phyloP scores from a whole-genome alignment of 2,888 invertebrate genomes.

The Rhagium mordax region DNA sequence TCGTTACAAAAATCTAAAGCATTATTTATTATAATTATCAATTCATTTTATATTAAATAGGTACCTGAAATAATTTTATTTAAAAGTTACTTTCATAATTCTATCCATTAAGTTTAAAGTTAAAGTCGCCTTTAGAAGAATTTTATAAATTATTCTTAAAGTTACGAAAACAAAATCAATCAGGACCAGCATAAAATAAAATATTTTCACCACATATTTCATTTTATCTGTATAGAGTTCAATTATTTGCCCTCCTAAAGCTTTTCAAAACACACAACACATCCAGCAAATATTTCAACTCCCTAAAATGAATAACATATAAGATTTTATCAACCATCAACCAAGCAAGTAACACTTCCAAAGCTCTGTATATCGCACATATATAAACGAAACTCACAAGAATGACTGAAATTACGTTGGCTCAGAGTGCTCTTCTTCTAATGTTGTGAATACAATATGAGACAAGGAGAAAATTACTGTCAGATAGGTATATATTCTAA shows the following conservation, averaged over 20 bases:
- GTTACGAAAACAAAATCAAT: too few relatives aligned
- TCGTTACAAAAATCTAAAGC: too few relatives aligned
- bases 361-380: constrained; percentile 46
- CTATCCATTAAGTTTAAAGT: too few relatives aligned
- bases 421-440: constrained; percentile 69
- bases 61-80: too few relatives aligned
- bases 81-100: too few relatives aligned
- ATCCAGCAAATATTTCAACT: constrained; percentile 9
- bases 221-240: background rate
- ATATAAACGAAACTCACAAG: constrained; percentile 64
- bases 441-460: constrained; percentile 51
- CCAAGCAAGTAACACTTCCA: constrained; percentile 37
- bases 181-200: too few relatives aligned
- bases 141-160: too few relatives aligned
- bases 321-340: constrained; percentile 39
- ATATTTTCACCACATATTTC: too few relatives aligned
- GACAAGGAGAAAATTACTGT: constrained; percentile 42
- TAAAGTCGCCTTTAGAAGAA: too few relatives aligned
- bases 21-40: too few relatives aligned
- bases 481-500: constrained; percentile 24
- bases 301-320: background rate
- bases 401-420: constrained; percentile 65
- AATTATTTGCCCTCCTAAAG: background rate
- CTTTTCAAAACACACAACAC: background rate
- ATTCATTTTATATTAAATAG: too few relatives aligned